A percentile compares a stretch with the other conserved stretches of the same genome.
phyloP scores from a whole-genome alignment of 2,113 vertebrate genomes.

The Dasyornis broadbenti region DNA sequence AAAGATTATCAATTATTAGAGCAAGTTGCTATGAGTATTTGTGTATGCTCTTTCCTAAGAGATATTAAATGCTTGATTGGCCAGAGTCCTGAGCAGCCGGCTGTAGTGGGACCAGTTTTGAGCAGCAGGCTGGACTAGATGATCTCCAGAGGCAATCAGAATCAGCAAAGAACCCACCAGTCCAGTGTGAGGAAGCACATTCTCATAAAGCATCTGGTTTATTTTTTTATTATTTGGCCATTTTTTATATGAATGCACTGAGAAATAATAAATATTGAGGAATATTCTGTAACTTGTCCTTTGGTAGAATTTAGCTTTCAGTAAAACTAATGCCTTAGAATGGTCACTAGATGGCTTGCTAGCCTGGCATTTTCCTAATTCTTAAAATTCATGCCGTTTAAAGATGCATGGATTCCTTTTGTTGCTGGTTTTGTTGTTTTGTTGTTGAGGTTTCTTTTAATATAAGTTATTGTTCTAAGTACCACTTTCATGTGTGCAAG shows the following conservation, averaged over 20 bases:
- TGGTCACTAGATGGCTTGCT: conserved; percentile 76
- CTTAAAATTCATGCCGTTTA: background rate
- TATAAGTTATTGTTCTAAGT: conserved; percentile 49
- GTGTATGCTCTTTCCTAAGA: background rate
- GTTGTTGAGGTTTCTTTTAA: background rate
- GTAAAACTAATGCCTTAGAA: background rate
- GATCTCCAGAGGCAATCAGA: background rate
- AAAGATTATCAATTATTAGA: background rate
- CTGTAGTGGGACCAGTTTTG: background rate
- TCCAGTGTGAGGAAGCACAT: background rate
- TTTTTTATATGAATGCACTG: background rate
- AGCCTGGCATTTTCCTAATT: conserved; percentile 32
- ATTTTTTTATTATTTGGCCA: background rate
- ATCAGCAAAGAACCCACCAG: background rate
- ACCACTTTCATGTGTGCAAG: conserved; percentile 24
- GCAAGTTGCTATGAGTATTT: background rate
- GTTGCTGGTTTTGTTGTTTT: background rate
- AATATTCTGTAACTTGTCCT: background rate
- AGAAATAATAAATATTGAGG: background rate
- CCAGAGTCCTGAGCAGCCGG: background rate
- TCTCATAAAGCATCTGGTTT: background rate
- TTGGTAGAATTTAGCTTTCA: background rate
- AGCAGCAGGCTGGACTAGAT: background rate
- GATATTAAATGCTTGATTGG: background rate
- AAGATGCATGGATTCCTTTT: background rate